Evolutionary conservation across 2,888 invertebrate genomes (phyloP).

Genomic region (Himalopsyche anomala): DNA sequence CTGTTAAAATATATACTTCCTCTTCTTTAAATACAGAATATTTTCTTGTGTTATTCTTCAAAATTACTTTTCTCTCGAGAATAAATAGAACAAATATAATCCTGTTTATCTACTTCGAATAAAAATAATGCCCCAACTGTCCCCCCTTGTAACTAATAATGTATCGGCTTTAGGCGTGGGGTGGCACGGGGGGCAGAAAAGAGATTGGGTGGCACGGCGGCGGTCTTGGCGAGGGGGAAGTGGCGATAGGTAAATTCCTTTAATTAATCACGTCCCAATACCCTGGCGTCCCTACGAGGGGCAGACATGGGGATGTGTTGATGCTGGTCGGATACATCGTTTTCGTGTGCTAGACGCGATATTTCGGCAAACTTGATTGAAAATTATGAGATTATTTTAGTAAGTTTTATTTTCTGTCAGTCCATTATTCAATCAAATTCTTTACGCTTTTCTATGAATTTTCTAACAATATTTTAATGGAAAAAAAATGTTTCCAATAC

Average conservation of each 20-base stretch:
- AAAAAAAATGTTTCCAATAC: no score
- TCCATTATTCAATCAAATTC: no score
- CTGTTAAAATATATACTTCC: neutral
- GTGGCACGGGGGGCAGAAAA: constrained; percentile 31
- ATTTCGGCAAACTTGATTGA: neutral
- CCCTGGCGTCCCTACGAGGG: constrained; percentile 46
- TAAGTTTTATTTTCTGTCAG: no score
- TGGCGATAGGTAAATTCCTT: constrained; percentile 65
- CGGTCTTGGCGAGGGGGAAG: constrained; percentile 60
- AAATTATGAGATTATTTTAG: neutral
- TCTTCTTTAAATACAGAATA: neutral
- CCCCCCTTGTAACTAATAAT: constrained; percentile 60
- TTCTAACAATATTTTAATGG: no score
- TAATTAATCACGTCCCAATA: constrained; percentile 65
- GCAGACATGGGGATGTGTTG: constrained; percentile 41
- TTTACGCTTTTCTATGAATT: no score
- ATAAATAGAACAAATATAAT: constrained; percentile 39
- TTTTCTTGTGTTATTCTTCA: neutral
- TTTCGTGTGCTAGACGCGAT: neutral
- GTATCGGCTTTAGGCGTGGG: constrained; percentile 54
- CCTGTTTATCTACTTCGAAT: constrained; percentile 37
- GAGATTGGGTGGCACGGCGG: constrained; percentile 49
- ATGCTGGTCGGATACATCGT: constrained; percentile 1
- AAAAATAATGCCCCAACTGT: constrained; percentile 59
- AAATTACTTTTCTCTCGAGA: constrained; percentile 18